These are phyloP conservation scores for Corapipo altera DNA, from an alignment of 2,113 vertebrate species.

Conservation along the genomic window DNA sequence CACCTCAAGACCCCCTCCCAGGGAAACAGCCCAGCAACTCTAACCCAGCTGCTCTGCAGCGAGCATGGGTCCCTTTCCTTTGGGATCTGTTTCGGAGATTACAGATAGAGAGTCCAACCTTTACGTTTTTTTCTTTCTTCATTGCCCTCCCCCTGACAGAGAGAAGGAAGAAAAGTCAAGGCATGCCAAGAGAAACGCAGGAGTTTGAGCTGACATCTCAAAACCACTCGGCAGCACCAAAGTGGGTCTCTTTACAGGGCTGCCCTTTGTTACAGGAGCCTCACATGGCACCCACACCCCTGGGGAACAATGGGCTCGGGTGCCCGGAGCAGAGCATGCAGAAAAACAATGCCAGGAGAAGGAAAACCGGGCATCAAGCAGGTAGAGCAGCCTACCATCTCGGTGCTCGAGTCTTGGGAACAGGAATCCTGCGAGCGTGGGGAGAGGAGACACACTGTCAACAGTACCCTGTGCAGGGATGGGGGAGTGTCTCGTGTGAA, in stretches of 20 bases:
- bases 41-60: not conserved
- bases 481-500: not conserved
- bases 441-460: constrained; percentile 62
- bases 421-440: constrained; percentile 35
- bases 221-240: not conserved
- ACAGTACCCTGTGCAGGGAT: not conserved
- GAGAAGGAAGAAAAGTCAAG: not conserved
- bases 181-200: constrained; percentile 28
- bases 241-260: not conserved
- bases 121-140: not conserved
- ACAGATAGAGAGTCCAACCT: not conserved
- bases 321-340: not conserved
- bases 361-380: not conserved
- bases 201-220: not conserved
- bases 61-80: not conserved
- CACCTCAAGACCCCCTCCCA: not conserved
- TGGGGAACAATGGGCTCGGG: not conserved
- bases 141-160: not conserved
- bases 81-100: not conserved
- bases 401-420: constrained; percentile 41
- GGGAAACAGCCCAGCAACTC: not conserved
- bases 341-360: not conserved
- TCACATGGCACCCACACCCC: not conserved
- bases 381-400: constrained; percentile 65
- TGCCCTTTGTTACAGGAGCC: not conserved